Evolutionary conservation across 1,140 invertebrate genomes (phyloP).

Genomic region (Leucophenga varia): DNA sequence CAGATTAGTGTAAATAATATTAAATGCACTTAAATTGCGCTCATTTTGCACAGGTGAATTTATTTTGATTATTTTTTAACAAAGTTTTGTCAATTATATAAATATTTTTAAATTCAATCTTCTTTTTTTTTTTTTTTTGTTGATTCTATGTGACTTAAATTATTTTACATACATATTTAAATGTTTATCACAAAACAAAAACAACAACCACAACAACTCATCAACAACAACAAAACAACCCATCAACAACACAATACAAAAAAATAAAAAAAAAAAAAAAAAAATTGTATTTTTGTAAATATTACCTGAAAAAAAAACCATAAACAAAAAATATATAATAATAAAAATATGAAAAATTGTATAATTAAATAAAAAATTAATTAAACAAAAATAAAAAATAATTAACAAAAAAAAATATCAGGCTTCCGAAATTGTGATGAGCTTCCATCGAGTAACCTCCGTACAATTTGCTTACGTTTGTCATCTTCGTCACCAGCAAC

Average conservation of each 20-base stretch:
- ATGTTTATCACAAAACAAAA: slow-evolving; percentile 2
- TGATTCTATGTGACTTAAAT: too few species aligned
- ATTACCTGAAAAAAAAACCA: slow-evolving; percentile 4
- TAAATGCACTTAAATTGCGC: slow-evolving; percentile 7
- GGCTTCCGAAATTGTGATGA: slow-evolving; percentile 57
- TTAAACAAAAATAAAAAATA: slow-evolving; percentile 11
- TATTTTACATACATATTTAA: slow-evolving; percentile 1
- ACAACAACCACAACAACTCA: slow-evolving; percentile 8
- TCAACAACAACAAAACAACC: slow-evolving; percentile 12
- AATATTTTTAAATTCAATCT: slow-evolving; percentile 23
- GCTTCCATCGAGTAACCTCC: slow-evolving; percentile 59
- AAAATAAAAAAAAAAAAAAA: slow-evolving; percentile 12
- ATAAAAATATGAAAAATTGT: not conserved
- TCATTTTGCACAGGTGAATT: slow-evolving; percentile 21
- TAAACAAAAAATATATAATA: slow-evolving; percentile 1
- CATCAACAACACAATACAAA: slow-evolving; percentile 14
- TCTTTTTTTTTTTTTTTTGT: slow-evolving; percentile 37
- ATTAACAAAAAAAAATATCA: slow-evolving; percentile 23
- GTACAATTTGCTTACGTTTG: slow-evolving; percentile 55
- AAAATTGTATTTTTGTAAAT: slow-evolving; percentile 5
- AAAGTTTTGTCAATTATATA: too few species aligned
- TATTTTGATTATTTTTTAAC: slow-evolving; percentile 3
- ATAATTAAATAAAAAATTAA: slow-evolving; percentile 5
- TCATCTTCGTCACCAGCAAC: slow-evolving; percentile 23
- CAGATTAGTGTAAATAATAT: too few species aligned